Base-by-base conservation (phyloP, 2,888 invertebrate species). In the Sinotaia quadrata region DNA sequence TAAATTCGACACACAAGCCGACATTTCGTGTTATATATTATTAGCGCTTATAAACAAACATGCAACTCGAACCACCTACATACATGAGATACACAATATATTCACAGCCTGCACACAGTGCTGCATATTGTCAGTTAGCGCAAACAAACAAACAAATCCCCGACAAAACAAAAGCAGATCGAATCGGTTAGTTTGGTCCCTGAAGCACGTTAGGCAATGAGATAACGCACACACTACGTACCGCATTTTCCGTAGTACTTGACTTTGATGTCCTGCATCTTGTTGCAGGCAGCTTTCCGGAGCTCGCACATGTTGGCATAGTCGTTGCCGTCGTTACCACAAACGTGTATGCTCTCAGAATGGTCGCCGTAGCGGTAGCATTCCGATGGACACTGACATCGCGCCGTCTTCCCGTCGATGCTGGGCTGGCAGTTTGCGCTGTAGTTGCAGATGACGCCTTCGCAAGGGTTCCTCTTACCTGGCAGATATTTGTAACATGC, bases 301-400 rank as follows among this genome's bases (percentile, higher is more conserved):
- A 88, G 78, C 81, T 89, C 88, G 77, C 90, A 90, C 54, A 80
- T 75, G 71, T 85, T 87, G n/a, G 81, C 72, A 78, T 90, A 90
- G 74, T 89, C 89, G 27, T 78, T 78, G 15, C 89, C 89, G 72
- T 90, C 88, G 84, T 83, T 92, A 90, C 87, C 94, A 88, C 96
- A 96, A 57, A 96, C 92, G 0, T 94, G 93, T 66, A 92, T 90
- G 41, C 94, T 93, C 70, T 93, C 93, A 76, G 92, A 91, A 89
- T 93, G 94, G 89, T 95, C 95, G 5, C 95, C 95, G 89, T 93
- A 94, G 87, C 91, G 92, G 67, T 94, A 93, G 86, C 95, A 95
- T 73, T 92, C 91, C 68, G 92, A 91, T 52, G 93, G 92, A 85
- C 95, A 95, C 85, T 93, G 92, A 89, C 95, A 95, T 84, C 91